Conservation (phyloP, 2,113 vertebrate species). For the Coturnix japonica region DNA sequence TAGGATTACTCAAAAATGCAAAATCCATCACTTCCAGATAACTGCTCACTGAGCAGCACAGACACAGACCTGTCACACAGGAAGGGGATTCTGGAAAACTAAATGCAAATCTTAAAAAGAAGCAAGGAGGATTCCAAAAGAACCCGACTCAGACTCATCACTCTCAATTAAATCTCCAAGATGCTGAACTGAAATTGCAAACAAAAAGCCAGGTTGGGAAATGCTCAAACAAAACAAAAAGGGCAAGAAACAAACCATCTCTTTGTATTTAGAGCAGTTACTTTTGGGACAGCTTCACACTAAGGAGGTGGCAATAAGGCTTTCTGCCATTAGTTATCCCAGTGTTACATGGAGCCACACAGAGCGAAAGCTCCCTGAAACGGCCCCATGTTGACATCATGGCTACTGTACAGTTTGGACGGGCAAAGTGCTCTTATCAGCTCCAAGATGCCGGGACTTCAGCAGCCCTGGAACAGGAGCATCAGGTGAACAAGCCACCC, state of each 20-base stretch:
- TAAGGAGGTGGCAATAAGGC: neutral
- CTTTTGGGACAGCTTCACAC: neutral
- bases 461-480: neutral
- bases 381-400: neutral
- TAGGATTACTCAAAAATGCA: neutral
- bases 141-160: neutral
- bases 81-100: neutral
- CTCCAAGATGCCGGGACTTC: constrained; percentile 17
- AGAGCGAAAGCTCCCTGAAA: neutral
- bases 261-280: neutral
- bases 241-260: neutral
- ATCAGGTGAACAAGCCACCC: constrained; percentile 64
- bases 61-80: neutral
- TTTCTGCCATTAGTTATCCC: neutral
- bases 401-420: neutral
- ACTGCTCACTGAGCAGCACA: neutral
- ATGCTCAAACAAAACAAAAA: neutral
- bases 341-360: neutral
- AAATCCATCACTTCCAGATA: neutral
- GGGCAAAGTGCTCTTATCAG: neutral
- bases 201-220: constrained; percentile 7
- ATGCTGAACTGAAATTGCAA: neutral
- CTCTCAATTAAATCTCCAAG: neutral
- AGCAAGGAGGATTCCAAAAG: neutral
- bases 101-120: neutral